Percentiles rank a stretch among this genome's conserved stretches.
These are phyloP conservation scores for Carettochelys insculpta DNA, from an alignment of 2,113 vertebrate species.

Conservation along the genomic window DNA sequence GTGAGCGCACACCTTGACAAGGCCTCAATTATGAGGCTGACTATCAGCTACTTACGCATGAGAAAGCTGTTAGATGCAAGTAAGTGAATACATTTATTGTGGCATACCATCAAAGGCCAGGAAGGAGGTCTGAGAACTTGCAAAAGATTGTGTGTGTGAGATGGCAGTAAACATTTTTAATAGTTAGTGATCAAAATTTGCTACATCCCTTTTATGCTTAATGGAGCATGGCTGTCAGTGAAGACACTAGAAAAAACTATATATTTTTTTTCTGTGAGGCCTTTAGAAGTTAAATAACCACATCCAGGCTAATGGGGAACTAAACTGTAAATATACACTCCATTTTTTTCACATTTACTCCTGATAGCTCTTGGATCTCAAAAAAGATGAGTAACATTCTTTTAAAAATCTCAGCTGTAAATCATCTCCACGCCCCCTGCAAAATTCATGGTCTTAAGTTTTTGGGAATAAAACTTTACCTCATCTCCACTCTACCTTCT, in stretches of 20 bases:
- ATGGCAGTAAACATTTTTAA: too few species aligned
- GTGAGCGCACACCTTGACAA: constrained; percentile 95
- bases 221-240: not conserved
- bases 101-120: not conserved
- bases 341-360: not conserved
- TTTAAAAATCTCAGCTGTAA: not conserved
- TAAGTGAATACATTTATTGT: constrained; percentile 63
- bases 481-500: not conserved
- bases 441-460: not conserved
- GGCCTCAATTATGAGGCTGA: constrained; percentile 96
- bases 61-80: constrained; percentile 89
- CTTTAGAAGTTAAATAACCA: not conserved
- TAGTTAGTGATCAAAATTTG: not conserved
- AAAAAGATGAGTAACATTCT: not conserved
- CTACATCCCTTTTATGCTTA: not conserved
- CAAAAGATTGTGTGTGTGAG: not conserved
- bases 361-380: not conserved
- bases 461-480: not conserved
- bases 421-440: not conserved
- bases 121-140: not conserved
- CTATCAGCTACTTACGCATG: constrained; percentile 96
- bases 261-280: not conserved
- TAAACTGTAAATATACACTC: not conserved
- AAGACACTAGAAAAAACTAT: not conserved
- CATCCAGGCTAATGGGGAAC: not conserved